These are phyloP conservation scores for Meloe dianella DNA, from an alignment of 2,888 invertebrate genomes.

Conservation along the genomic window DNA sequence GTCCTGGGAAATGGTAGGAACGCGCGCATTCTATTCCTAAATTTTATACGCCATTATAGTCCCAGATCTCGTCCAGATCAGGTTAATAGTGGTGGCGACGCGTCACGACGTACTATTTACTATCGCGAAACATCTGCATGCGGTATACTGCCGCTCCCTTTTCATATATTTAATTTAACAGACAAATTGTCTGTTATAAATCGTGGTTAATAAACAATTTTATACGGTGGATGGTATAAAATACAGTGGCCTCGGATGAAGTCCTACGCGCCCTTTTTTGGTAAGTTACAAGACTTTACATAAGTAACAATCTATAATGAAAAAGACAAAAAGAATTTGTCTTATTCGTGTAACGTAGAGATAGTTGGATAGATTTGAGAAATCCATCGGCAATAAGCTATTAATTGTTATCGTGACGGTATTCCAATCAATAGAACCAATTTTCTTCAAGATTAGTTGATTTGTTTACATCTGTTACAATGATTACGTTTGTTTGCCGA, in stretches of 20 bases:
- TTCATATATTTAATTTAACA: conserved; percentile 10
- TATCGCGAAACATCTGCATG: conserved; percentile 48
- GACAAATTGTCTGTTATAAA: conserved; percentile 16
- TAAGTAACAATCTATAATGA: background rate
- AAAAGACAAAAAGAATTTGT: background rate
- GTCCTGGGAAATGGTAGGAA: conserved; percentile 51
- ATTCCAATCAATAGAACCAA: background rate
- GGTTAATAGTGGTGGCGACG: conserved; percentile 45
- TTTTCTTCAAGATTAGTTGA: background rate
- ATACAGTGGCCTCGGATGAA: conserved; percentile 61
- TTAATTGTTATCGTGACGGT: background rate
- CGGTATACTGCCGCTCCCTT: conserved; percentile 38
- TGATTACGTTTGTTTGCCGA: background rate
- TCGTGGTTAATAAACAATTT: conserved; percentile 15
- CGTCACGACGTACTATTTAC: conserved; percentile 29
- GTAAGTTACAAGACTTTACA: conserved; percentile 44
- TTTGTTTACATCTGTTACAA: background rate
- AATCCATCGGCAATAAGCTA: background rate
- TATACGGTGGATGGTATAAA: conserved; percentile 59
- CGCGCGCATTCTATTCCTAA: conserved; percentile 46
- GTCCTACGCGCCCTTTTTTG: conserved; percentile 52
- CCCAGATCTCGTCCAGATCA: conserved; percentile 48
- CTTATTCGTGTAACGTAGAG: background rate
- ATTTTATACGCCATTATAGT: conserved; percentile 52
- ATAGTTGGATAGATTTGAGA: background rate